Percentiles rank a stretch among this genome's conserved stretches.
Evolutionary conservation across 2,888 invertebrate species (phyloP).

Genomic region (Camptogramma bilineatum): DNA sequence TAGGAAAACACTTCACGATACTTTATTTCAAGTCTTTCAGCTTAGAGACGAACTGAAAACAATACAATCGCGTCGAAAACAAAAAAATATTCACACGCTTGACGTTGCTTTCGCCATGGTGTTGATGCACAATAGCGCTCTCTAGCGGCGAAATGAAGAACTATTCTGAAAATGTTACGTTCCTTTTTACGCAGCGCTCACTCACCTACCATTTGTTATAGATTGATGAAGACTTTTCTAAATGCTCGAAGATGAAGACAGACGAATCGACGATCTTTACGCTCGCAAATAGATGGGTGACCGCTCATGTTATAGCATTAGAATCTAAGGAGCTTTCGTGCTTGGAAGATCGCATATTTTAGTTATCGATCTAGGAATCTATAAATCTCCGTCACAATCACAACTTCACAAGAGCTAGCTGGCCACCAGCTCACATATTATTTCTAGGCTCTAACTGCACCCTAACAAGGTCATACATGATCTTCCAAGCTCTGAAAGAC

Average conservation of each 20-base stretch:
- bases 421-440: too few relatives aligned
- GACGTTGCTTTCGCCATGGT: slow-evolving; percentile 82
- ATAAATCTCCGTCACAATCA: too few relatives aligned
- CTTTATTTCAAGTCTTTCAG: slow-evolving; percentile 69
- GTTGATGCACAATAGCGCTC: slow-evolving; percentile 70
- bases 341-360: too few relatives aligned
- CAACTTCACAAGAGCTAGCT: too few relatives aligned
- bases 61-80: slow-evolving; percentile 77
- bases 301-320: neutral
- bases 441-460: too few relatives aligned
- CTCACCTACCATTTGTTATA: too few relatives aligned
- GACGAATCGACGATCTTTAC: too few relatives aligned
- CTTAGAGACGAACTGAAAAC: slow-evolving; percentile 75
- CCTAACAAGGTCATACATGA: too few relatives aligned
- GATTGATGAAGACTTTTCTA: neutral
- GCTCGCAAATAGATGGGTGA: neutral
- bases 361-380: too few relatives aligned
- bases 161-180: slow-evolving; percentile 40
- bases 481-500: too few relatives aligned
- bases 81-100: slow-evolving; percentile 77
- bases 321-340: neutral
- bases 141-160: slow-evolving; percentile 53
- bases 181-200: slow-evolving; percentile 50
- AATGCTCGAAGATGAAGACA: too few relatives aligned
- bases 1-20: slow-evolving; percentile 64